phyloP scores from a whole-genome alignment of 2,797 vertebrate genomes.

The Lepus townsendii region DNA sequence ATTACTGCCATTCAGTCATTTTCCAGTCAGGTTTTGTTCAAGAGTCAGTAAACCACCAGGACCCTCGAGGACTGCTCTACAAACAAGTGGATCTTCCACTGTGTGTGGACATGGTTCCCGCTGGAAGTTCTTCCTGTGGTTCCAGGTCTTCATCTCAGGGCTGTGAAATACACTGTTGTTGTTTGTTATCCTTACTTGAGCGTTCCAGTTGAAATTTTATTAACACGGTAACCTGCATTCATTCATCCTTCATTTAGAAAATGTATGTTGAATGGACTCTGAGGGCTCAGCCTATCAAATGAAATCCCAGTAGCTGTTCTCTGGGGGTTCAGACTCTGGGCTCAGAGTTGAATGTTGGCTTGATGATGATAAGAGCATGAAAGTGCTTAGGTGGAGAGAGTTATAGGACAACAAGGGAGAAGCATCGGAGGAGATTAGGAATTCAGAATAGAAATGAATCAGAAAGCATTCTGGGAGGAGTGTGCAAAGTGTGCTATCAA shows the following conservation, averaged over 20 bases:
- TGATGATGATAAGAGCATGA: background rate
- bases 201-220: background rate
- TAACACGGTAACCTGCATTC: background rate
- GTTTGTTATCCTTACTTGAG: background rate
- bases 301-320: background rate
- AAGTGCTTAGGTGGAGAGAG: background rate
- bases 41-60: background rate
- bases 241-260: slow-evolving; percentile 40
- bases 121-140: background rate
- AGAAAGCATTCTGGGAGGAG: background rate
- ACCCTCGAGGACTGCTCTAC: background rate
- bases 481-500: background rate
- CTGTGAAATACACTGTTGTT: background rate
- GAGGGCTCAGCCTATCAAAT: background rate
- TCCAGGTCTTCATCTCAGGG: background rate
- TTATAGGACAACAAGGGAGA: background rate
- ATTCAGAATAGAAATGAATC: background rate
- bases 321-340: background rate
- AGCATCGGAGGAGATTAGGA: background rate
- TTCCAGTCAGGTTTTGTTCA: slow-evolving; percentile 49
- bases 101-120: background rate
- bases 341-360: background rate
- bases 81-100: background rate
- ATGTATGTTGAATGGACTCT: background rate
- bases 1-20: background rate